phyloP scores from a whole-genome alignment of 1,140 invertebrate species.

The Drosophila cardini region DNA sequence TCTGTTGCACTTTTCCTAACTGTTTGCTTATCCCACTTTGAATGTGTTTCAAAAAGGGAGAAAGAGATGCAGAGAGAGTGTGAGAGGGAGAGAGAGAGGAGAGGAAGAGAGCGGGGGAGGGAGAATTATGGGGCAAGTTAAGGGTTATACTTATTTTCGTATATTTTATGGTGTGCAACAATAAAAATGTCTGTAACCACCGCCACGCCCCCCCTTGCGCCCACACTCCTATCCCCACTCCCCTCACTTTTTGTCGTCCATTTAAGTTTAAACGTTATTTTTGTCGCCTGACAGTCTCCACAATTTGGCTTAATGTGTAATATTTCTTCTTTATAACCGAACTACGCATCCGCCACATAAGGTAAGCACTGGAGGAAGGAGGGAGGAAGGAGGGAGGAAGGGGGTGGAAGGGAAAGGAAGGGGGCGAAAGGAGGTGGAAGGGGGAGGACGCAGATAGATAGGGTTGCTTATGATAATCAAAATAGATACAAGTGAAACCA shows the following conservation, averaged over 20 bases:
- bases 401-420: slow-evolving; percentile 50
- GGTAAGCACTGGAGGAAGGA: slow-evolving; percentile 34
- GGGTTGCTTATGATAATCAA: slow-evolving; percentile 65
- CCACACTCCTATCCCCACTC: neutral
- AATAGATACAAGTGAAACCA: slow-evolving; percentile 43
- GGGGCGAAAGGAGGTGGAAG: neutral
- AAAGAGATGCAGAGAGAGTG: neutral
- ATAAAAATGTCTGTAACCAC: slow-evolving; percentile 69
- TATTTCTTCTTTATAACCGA: slow-evolving; percentile 83
- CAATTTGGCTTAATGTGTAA: slow-evolving; percentile 83
- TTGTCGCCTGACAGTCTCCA: slow-evolving; percentile 80
- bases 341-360: slow-evolving; percentile 64
- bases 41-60: neutral
- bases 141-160: slow-evolving; percentile 55
- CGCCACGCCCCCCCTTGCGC: neutral
- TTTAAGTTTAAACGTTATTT: slow-evolving; percentile 81
- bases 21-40: slow-evolving; percentile 6
- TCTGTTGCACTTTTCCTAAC: slow-evolving; percentile 40
- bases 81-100: neutral
- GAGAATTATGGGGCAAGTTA: neutral
- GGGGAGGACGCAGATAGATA: slow-evolving; percentile 7
- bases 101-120: neutral
- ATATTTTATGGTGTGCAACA: slow-evolving; percentile 66
- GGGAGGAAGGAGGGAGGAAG: slow-evolving; percentile 1
- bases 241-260: slow-evolving; percentile 39